A percentile compares a stretch with the other conserved stretches of the same genome.
Conservation (phyloP, 2,797 vertebrate genomes). For the Typhlichthys eigenmanni region DNA sequence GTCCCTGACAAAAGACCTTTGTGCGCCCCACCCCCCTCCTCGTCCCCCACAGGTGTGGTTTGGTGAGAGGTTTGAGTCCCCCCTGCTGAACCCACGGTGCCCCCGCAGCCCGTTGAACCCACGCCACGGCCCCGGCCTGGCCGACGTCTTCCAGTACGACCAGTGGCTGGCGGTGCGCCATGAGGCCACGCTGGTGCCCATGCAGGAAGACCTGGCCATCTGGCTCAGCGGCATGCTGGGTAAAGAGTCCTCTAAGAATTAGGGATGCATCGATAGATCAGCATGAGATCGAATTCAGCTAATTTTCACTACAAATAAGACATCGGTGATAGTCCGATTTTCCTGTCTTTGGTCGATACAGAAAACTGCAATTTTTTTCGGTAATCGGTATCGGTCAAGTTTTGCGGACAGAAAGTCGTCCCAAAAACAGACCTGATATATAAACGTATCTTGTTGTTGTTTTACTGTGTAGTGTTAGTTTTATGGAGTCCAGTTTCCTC, state of each 20-base stretch:
- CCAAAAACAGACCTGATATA: no score
- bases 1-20: background rate
- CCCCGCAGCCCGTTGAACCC: conserved; percentile 83
- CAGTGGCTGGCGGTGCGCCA: conserved; percentile 95
- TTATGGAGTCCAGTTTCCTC: conserved; percentile 8
- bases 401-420: no score
- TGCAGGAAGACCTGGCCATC: conserved; percentile 96
- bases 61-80: conserved; percentile 84
- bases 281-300: no score
- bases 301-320: no score
- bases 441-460: background rate
- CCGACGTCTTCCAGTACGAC: conserved; percentile 92
- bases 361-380: background rate
- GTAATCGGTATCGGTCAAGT: background rate
- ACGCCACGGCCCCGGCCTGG: conserved; percentile 88
- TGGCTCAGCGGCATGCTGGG: conserved; percentile 92
- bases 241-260: conserved; percentile 56
- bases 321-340: no score
- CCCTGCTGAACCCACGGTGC: conserved; percentile 76
- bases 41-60: conserved; percentile 83
- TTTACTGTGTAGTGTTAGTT: background rate
- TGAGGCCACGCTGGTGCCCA: conserved; percentile 90
- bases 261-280: no score
- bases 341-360: background rate
- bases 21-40: no score